Percentiles rank a stretch among this genome's conserved stretches.
Conservation (phyloP, 2,797 vertebrate species). For the Arremon brunneinucha region DNA sequence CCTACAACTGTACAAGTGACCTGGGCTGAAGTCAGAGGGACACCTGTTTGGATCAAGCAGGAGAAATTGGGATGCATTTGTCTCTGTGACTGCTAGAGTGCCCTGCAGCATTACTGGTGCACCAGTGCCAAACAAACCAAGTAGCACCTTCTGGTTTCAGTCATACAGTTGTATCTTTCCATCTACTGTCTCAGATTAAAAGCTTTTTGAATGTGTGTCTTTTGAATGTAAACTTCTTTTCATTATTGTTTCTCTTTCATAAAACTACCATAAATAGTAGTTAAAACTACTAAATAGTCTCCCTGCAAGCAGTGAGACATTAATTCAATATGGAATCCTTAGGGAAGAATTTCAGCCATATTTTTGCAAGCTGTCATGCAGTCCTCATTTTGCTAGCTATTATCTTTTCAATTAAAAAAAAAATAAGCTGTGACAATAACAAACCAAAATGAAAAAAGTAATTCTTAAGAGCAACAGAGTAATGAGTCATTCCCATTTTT, state of each 20-base stretch:
- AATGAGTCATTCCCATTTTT: background rate
- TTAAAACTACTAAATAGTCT: background rate
- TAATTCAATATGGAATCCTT: background rate
- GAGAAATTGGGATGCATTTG: background rate
- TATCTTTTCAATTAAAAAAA: background rate
- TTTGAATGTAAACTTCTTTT: background rate
- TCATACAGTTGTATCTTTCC: background rate
- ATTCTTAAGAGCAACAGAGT: background rate
- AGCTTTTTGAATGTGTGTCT: background rate
- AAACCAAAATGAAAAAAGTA: background rate
- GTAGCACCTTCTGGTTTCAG: background rate
- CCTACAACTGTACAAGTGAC: background rate
- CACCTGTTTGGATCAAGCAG: background rate
- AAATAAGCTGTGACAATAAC: background rate
- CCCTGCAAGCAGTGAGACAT: background rate
- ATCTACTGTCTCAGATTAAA: background rate
- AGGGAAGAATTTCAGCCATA: background rate
- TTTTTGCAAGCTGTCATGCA: background rate
- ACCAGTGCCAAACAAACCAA: background rate
- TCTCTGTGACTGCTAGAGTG: background rate
- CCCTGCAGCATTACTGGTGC: fast-evolving
- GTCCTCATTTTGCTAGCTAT: background rate
- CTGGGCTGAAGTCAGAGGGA: background rate
- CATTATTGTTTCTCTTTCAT: background rate
- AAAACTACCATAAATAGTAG: background rate